Evolutionary conservation across 2,113 vertebrate genomes (phyloP).

Genomic region (Rhabdomys dilectus): DNA sequence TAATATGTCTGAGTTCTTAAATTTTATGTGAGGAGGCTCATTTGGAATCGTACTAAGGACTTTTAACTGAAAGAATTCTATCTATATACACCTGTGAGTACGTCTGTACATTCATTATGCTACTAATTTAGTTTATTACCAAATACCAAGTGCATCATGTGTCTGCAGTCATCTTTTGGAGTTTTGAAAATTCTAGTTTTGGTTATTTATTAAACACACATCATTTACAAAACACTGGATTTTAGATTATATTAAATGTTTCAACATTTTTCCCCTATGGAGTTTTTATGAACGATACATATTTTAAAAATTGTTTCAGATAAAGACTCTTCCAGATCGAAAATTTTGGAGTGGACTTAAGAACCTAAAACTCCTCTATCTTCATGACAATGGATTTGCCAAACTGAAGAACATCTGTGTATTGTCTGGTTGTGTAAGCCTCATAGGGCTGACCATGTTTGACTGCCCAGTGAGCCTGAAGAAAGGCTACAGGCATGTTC

Average conservation of each 20-base stretch:
- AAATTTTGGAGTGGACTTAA: constrained; percentile 85
- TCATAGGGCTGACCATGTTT: constrained; percentile 83
- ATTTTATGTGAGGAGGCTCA: constrained; percentile 6
- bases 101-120: neutral
- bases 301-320: constrained; percentile 80
- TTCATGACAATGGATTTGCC: constrained; percentile 85
- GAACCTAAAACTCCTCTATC: constrained; percentile 84
- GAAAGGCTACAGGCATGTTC: constrained; percentile 83
- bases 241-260: constrained; percentile 39
- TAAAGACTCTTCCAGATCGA: constrained; percentile 80
- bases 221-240: neutral
- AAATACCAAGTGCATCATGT: neutral
- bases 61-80: neutral
- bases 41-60: neutral
- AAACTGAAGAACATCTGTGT: constrained; percentile 78
- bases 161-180: neutral
- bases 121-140: neutral
- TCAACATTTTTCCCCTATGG: constrained; percentile 15
- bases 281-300: constrained; percentile 12
- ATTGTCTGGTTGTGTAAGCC: constrained; percentile 82
- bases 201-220: neutral
- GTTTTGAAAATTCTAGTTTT: neutral
- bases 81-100: too few relatives aligned
- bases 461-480: constrained; percentile 87
- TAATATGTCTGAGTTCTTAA: neutral